A percentile compares a stretch with the other conserved stretches of the same genome.
These are phyloP conservation scores for Dastarcus helophoroides DNA, from an alignment of 2,888 invertebrate genomes.

Conservation along the genomic window DNA sequence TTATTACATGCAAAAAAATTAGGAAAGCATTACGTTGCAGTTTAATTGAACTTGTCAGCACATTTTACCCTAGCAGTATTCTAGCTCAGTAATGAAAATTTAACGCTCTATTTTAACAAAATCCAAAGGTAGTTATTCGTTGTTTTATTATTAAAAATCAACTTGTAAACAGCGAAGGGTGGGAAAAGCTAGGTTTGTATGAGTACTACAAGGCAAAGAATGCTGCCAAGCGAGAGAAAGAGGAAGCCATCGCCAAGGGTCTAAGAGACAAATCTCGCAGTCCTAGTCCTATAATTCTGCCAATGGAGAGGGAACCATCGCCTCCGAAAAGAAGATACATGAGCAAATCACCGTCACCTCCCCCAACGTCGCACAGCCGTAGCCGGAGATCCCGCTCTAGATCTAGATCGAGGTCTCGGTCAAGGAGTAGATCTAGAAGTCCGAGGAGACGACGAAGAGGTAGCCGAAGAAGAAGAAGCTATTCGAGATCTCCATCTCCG, in stretches of 20 bases:
- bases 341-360: conserved; percentile 44
- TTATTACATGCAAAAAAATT: too few species aligned
- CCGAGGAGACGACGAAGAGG: conserved; percentile 35
- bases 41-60: too few species aligned
- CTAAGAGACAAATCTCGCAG: conserved; percentile 60
- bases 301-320: conserved; percentile 57
- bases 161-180: conserved; percentile 71
- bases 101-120: too few species aligned
- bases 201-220: conserved; percentile 97
- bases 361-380: conserved; percentile 16
- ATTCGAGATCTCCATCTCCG: conserved; percentile 38
- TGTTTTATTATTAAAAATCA: conserved; percentile 2
- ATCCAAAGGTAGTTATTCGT: too few species aligned
- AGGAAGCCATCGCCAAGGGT: conserved; percentile 67
- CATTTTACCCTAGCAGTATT: too few species aligned
- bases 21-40: too few species aligned
- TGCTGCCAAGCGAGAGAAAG: conserved; percentile 76
- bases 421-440: conserved; percentile 39
- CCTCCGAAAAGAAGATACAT: conserved; percentile 67
- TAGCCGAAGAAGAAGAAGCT: conserved; percentile 32
- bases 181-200: conserved; percentile 95
- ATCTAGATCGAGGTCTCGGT: conserved; percentile 41
- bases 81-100: too few species aligned
- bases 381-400: conserved; percentile 29
- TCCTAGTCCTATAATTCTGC: conserved; percentile 66